Conservation (phyloP, 2,113 vertebrate species). For the Thamnophis sirtalis region DNA sequence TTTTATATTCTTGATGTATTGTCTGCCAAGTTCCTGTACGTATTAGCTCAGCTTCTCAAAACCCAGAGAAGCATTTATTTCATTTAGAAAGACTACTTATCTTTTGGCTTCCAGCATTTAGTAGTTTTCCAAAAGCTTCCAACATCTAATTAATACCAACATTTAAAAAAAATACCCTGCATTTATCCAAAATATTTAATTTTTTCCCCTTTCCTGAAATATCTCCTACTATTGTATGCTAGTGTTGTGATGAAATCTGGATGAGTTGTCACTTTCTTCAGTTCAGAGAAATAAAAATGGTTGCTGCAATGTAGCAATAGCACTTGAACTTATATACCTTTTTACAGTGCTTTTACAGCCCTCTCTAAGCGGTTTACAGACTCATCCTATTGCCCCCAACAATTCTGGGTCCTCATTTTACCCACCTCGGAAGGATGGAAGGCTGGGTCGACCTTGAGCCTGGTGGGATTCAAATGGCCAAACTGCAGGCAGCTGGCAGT, state of each 20-base stretch:
- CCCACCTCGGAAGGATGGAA: too few relatives aligned
- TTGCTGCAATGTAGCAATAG: too few relatives aligned
- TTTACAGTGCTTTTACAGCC: too few relatives aligned
- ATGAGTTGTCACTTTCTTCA: background rate
- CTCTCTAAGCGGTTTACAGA: too few relatives aligned
- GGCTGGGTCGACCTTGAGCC: too few relatives aligned
- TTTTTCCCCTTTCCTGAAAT: constrained; percentile 15
- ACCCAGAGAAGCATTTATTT: constrained; percentile 5
- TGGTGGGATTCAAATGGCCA: too few relatives aligned
- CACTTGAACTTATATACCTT: too few relatives aligned
- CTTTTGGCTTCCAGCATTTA: constrained; percentile 17
- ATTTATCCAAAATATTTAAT: constrained; percentile 30
- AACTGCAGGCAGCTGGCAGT: too few relatives aligned
- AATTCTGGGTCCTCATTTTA: too few relatives aligned
- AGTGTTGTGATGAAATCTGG: background rate
- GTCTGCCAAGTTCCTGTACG: background rate
- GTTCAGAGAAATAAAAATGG: background rate
- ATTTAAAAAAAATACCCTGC: background rate
- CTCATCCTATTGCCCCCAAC: too few relatives aligned
- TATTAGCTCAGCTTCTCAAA: background rate
- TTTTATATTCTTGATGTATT: background rate
- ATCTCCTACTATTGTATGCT: background rate
- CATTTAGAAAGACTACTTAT: constrained; percentile 20
- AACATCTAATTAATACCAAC: constrained; percentile 26
- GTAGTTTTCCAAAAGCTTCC: constrained; percentile 25